Conservation (phyloP, 2,113 vertebrate species). For the Colistium nudipinnis region DNA sequence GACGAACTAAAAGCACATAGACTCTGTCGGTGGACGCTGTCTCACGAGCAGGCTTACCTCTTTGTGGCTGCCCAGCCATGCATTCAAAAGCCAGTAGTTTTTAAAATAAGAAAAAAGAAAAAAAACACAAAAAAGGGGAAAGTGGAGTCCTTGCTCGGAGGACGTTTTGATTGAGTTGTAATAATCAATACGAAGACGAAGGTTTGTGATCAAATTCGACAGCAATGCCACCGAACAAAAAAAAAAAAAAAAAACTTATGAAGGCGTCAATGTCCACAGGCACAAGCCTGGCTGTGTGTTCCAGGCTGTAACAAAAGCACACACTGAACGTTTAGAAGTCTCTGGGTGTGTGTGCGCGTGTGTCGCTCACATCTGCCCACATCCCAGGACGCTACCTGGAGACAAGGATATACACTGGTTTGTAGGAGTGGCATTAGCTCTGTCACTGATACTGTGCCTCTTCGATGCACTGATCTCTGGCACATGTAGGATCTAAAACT, state of each 20-base stretch:
- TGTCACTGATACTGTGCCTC: slow-evolving; percentile 65
- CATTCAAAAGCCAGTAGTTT: slow-evolving; percentile 71
- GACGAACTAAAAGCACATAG: slow-evolving; percentile 54
- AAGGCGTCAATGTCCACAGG: slow-evolving; percentile 26
- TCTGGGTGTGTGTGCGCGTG: slow-evolving; percentile 25
- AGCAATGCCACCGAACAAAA: background rate
- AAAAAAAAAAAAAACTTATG: slow-evolving; percentile 8
- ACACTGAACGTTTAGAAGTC: slow-evolving; percentile 60
- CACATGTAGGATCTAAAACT: slow-evolving; percentile 71
- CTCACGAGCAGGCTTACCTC: slow-evolving; percentile 67
- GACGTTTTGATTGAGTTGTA: slow-evolving; percentile 29
- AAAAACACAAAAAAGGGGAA: slow-evolving; percentile 56
- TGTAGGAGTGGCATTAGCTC: slow-evolving; percentile 68
- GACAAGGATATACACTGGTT: slow-evolving; percentile 79
- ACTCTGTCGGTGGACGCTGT: slow-evolving; percentile 41
- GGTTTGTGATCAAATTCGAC: background rate
- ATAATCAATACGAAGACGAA: slow-evolving; percentile 17
- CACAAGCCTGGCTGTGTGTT: slow-evolving; percentile 12
- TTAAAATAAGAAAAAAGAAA: slow-evolving; percentile 40
- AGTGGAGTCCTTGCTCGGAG: slow-evolving; percentile 9
- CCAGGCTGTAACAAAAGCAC: slow-evolving; percentile 9
- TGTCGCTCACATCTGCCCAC: slow-evolving; percentile 6
- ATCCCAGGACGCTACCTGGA: slow-evolving; percentile 46
- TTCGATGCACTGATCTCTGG: slow-evolving; percentile 77
- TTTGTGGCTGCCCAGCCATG: slow-evolving; percentile 47